A percentile compares a stretch with the other conserved stretches of the same genome.
Conservation (phyloP, 2,888 invertebrate genomes). For the Mycalesis mineus region DNA sequence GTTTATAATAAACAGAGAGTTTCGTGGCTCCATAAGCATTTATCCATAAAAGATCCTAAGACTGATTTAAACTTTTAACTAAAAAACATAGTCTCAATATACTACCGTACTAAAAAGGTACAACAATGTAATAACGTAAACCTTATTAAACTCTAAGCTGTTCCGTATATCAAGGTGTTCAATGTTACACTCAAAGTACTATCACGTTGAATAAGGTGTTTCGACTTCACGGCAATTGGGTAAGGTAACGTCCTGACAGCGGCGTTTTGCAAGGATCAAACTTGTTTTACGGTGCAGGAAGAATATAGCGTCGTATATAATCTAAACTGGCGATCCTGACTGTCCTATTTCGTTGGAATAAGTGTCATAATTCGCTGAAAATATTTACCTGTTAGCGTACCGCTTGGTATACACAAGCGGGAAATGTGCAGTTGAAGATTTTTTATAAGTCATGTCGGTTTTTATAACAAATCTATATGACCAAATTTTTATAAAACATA, state of each 20-base stretch:
- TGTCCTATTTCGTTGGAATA: conserved; percentile 15
- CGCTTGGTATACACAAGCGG: not conserved
- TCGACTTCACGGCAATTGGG: conserved; percentile 25
- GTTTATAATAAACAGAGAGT: too few species aligned
- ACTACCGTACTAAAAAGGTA: too few species aligned
- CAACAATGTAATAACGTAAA: not conserved
- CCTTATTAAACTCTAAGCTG: conserved; percentile 4
- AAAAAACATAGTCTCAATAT: too few species aligned
- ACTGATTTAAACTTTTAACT: too few species aligned
- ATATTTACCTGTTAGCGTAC: conserved; percentile 8
- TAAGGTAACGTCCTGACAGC: conserved; percentile 23
- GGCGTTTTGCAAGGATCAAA: conserved; percentile 32
- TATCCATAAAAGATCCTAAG: too few species aligned
- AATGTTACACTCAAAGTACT: conserved; percentile 8
- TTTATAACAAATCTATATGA: too few species aligned
- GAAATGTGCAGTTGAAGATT: not conserved
- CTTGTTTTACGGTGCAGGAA: conserved; percentile 46
- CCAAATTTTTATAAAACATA: too few species aligned
- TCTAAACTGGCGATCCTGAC: conserved; percentile 11
- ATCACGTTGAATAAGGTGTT: conserved; percentile 10
- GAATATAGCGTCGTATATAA: conserved; percentile 20
- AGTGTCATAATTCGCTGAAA: conserved; percentile 14
- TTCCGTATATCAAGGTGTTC: conserved; percentile 1
- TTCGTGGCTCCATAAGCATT: too few species aligned
- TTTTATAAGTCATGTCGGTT: too few species aligned